Conservation (phyloP, 1,140 invertebrate genomes). For the Polypedilum pembai region DNA sequence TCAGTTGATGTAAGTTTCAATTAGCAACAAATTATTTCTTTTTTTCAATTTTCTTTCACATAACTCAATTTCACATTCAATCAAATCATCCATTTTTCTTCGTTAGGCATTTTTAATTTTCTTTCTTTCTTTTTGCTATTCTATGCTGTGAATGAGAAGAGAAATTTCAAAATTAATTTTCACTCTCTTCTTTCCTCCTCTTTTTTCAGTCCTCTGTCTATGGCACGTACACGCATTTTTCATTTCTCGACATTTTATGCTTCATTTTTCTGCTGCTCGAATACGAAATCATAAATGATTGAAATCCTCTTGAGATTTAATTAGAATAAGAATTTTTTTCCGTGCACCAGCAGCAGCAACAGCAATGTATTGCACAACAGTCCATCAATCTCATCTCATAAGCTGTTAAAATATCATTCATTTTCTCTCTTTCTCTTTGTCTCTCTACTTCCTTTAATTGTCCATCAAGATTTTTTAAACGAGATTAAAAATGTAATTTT, state of each 20-base stretch:
- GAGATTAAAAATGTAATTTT: constrained; percentile 19
- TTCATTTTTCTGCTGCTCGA: background rate
- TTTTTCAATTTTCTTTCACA: background rate
- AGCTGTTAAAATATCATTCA: background rate
- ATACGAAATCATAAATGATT: background rate
- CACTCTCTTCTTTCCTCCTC: background rate
- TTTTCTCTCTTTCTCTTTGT: background rate
- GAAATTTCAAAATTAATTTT: constrained; percentile 20
- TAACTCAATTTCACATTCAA: background rate
- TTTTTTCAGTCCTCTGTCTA: background rate
- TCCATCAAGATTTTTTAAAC: constrained; percentile 1
- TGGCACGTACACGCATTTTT: constrained; percentile 4
- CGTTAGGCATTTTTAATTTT: background rate
- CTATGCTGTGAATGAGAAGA: background rate
- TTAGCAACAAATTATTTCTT: too few species aligned
- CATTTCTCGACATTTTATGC: constrained; percentile 15
- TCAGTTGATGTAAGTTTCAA: background rate
- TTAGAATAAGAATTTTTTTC: background rate
- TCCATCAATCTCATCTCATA: too few species aligned
- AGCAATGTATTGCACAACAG: too few species aligned
- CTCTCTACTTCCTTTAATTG: background rate
- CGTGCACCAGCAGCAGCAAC: too few species aligned
- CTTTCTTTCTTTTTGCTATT: background rate
- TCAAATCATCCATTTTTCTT: constrained; percentile 4
- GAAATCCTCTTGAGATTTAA: constrained; percentile 13